A percentile compares a stretch with the other conserved stretches of the same genome.
These are phyloP conservation scores for Stylophora pistillata DNA, from an alignment of 64 coral and sea anemone species.

Conservation along the genomic window DNA sequence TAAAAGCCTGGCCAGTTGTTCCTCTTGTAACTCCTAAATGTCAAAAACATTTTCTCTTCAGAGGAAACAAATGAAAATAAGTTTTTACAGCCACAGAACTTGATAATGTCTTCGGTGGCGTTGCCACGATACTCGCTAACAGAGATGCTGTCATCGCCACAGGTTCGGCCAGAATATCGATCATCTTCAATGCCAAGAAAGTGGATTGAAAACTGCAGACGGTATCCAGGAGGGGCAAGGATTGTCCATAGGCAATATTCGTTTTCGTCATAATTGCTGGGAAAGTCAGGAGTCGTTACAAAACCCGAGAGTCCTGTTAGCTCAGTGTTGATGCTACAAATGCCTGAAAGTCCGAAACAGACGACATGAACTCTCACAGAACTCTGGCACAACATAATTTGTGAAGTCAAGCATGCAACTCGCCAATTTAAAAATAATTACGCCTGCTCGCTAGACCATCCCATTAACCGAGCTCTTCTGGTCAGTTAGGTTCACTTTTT, in stretches of 20 bases:
- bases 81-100: not conserved
- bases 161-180: not conserved
- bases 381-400: not conserved
- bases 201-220: not conserved
- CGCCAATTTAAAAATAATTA: no score
- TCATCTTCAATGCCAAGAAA: constrained; percentile 25
- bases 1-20: constrained; percentile 37
- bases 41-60: constrained; percentile 8
- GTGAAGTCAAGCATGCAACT: no score
- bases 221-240: constrained; percentile 14
- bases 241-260: constrained; percentile 8
- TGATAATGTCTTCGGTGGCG: not conserved
- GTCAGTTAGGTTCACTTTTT: no score
- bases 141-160: not conserved
- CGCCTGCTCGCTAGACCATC: no score
- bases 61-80: not conserved
- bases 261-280: not conserved
- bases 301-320: not conserved
- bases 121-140: not conserved
- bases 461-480: no score
- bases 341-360: not conserved
- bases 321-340: not conserved
- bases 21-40: not conserved
- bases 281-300: constrained; percentile 10
- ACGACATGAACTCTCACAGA: not conserved